Conservation (phyloP, 2,888 invertebrate genomes). For the Nematopogon swammerdamellus region DNA sequence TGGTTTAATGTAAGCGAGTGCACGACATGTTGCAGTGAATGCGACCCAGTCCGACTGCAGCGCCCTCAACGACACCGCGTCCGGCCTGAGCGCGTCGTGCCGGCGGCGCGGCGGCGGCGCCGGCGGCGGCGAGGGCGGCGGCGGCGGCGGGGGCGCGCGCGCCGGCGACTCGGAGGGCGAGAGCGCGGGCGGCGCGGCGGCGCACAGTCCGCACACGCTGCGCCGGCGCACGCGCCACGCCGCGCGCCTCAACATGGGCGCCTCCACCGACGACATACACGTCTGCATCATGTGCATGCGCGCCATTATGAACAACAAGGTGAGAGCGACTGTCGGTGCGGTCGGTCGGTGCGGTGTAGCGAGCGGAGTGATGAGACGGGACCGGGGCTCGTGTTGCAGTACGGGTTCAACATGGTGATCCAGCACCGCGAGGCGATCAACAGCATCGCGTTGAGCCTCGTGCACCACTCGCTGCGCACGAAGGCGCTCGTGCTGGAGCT, state of each 20-base stretch:
- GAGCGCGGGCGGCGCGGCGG: conserved; percentile 1
- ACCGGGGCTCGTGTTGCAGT: conserved; percentile 58
- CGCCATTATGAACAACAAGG: conserved; percentile 99
- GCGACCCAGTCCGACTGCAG: conserved; percentile 46
- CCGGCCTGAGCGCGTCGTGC: conserved; percentile 13
- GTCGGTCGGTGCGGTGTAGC: too few species aligned
- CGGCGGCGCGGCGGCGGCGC: conserved; percentile 25
- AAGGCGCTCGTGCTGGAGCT: conserved; percentile 96
- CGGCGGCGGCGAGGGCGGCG: conserved; percentile 13
- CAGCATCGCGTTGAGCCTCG: conserved; percentile 94
- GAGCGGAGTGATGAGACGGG: too few species aligned
- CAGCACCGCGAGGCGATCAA: conserved; percentile 97
- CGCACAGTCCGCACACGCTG: conserved; percentile 32
- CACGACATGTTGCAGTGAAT: conserved; percentile 28
- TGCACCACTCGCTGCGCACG: conserved; percentile 94
- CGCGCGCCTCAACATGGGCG: conserved; percentile 89
- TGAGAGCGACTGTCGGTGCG: conserved; percentile 18
- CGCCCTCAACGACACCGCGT: conserved; percentile 27
- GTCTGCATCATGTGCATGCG: conserved; percentile 99
- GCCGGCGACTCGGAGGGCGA: conserved; percentile 26
- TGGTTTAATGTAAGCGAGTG: too few species aligned
- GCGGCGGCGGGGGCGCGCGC: conserved; percentile 16
- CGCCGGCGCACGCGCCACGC: conserved; percentile 78
- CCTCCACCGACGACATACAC: conserved; percentile 97
- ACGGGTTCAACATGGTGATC: conserved; percentile 98